A percentile compares a stretch with the other conserved stretches of the same genome.
Evolutionary conservation across 2,888 invertebrate species (phyloP).

Genomic region (Eupithecia abbreviata): DNA sequence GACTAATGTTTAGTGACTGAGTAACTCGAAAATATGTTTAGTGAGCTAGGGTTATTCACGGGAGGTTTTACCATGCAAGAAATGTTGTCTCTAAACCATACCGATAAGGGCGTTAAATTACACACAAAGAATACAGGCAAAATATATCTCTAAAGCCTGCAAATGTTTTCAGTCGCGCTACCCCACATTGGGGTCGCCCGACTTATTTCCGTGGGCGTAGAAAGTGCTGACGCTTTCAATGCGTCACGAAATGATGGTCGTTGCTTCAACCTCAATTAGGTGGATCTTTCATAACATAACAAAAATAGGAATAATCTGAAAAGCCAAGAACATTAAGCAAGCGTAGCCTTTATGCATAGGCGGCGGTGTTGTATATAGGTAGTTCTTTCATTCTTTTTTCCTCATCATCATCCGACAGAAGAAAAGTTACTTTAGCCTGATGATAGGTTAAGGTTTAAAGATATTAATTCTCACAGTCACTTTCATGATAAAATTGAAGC

Average conservation of each 20-base stretch:
- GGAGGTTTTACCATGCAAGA: neutral
- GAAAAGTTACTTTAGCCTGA: too few relatives aligned
- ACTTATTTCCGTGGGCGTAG: slow-evolving; percentile 38
- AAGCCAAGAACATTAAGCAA: too few relatives aligned
- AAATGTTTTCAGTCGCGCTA: slow-evolving; percentile 36
- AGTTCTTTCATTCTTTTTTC: neutral
- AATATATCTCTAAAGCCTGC: slow-evolving; percentile 17
- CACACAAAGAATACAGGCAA: neutral
- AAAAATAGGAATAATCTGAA: neutral
- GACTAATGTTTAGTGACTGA: too few relatives aligned
- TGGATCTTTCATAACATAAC: slow-evolving; percentile 34
- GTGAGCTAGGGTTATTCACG: too few relatives aligned
- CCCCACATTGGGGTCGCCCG: slow-evolving; percentile 31
- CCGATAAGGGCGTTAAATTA: neutral
- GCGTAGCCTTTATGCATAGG: too few relatives aligned
- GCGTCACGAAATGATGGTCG: slow-evolving; percentile 36
- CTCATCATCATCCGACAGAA: neutral
- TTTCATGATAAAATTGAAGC: neutral
- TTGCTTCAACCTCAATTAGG: slow-evolving; percentile 48
- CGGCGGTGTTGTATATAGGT: neutral
- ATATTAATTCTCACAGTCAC: too few relatives aligned
- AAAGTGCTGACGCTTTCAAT: slow-evolving; percentile 42
- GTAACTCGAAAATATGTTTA: too few relatives aligned
- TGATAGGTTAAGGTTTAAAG: too few relatives aligned
- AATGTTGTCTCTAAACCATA: neutral